These are phyloP conservation scores for Drosophila tropicalis DNA, from an alignment of 1,140 invertebrate genomes.

Conservation along the genomic window DNA sequence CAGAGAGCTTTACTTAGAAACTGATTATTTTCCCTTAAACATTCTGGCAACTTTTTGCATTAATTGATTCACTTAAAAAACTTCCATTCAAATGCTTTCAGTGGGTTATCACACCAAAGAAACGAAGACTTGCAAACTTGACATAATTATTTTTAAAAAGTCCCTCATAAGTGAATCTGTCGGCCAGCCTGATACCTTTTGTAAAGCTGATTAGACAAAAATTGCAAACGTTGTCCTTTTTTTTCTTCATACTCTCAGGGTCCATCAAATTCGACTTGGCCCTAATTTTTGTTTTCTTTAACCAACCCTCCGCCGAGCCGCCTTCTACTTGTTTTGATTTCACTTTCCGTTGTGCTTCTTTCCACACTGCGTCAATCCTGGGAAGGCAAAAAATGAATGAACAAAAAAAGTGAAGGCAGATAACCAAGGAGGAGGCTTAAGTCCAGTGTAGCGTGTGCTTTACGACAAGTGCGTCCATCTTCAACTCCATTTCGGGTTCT, in stretches of 20 bases:
- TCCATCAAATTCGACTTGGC: constrained; percentile 11
- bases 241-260: not conserved
- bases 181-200: too few species aligned
- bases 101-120: too few species aligned
- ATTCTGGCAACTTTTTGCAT: too few species aligned
- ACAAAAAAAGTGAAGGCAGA: not conserved
- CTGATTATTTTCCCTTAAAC: too few species aligned
- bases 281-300: constrained; percentile 1
- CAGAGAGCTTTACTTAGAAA: too few species aligned
- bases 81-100: too few species aligned
- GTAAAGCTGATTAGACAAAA: constrained; percentile 1
- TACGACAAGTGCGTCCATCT: constrained; percentile 1
- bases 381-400: not conserved
- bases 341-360: not conserved
- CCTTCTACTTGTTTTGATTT: not conserved
- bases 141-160: too few species aligned
- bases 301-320: not conserved
- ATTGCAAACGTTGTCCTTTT: constrained; percentile 4
- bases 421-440: constrained; percentile 1
- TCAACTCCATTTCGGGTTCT: constrained; percentile 13
- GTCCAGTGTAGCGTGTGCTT: constrained; percentile 13
- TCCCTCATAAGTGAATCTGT: too few species aligned
- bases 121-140: too few species aligned
- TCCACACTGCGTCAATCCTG: not conserved
- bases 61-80: too few species aligned